These are phyloP conservation scores for Seira sanloemensis DNA, from an alignment of 2,888 invertebrate species.

Conservation along the genomic window DNA sequence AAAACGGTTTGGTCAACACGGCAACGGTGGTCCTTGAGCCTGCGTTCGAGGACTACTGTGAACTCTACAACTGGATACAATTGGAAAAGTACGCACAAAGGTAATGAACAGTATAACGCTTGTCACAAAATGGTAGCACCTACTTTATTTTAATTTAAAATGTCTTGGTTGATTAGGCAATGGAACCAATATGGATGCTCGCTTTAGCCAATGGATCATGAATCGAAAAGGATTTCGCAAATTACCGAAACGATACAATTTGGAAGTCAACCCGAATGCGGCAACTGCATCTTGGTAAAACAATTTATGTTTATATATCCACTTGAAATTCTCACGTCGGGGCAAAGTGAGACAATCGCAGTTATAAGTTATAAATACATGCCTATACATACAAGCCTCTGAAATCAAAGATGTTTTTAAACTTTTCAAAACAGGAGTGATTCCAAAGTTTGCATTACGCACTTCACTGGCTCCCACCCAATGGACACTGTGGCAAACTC, in stretches of 20 bases:
- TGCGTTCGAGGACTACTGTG: constrained; percentile 47
- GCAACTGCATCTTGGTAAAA: constrained; percentile 11
- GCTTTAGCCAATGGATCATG: constrained; percentile 50
- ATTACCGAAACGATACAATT: constrained; percentile 25
- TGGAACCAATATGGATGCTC: constrained; percentile 16
- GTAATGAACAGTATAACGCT: constrained; percentile 21
- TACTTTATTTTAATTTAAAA: background rate
- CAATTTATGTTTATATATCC: background rate
- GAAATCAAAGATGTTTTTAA: background rate
- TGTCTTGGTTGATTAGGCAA: background rate
- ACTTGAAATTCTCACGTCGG: background rate
- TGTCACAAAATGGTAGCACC: too few relatives aligned
- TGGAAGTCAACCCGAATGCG: constrained; percentile 16
- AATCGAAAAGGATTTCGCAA: constrained; percentile 39
- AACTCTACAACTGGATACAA: constrained; percentile 41
- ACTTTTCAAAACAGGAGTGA: constrained; percentile 21
- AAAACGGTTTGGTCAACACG: constrained; percentile 37
- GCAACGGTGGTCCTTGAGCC: constrained; percentile 52
- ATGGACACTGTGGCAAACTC: constrained; percentile 7
- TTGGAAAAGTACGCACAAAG: constrained; percentile 40
- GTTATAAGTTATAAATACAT: too few relatives aligned
- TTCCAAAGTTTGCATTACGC: constrained; percentile 31
- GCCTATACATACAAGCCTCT: too few relatives aligned
- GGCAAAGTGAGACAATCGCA: background rate
- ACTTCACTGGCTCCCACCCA: constrained; percentile 32